Conservation (phyloP, 2,797 vertebrate species). For the Pseudomugil gertrudae region DNA sequence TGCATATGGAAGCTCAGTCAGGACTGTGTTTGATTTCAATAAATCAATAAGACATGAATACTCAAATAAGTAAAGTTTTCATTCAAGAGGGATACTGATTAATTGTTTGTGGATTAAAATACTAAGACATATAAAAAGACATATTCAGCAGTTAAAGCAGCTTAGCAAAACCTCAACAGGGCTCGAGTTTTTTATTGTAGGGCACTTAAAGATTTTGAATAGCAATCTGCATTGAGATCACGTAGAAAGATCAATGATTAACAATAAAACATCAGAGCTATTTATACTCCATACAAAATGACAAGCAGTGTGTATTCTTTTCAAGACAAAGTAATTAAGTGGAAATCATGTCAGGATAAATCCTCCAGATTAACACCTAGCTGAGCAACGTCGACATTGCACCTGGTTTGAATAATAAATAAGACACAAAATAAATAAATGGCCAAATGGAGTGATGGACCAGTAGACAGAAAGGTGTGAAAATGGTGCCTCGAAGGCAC, state of each 20-base stretch:
- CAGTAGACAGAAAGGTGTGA: neutral
- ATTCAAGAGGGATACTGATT: conserved; percentile 22
- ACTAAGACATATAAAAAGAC: conserved; percentile 20
- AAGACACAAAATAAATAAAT: conserved; percentile 13
- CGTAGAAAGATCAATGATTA: conserved; percentile 52
- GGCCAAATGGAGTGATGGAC: conserved; percentile 5
- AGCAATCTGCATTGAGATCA: conserved; percentile 36
- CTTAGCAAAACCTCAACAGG: conserved; percentile 18
- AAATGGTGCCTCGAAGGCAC: conserved; percentile 1
- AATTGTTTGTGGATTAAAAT: conserved; percentile 29
- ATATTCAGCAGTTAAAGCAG: conserved; percentile 15
- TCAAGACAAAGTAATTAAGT: conserved; percentile 63
- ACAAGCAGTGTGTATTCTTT: conserved; percentile 45
- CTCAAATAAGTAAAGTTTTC: conserved; percentile 26
- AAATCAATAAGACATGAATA: conserved; percentile 21
- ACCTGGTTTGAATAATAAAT: conserved; percentile 47
- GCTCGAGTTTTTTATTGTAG: conserved; percentile 25
- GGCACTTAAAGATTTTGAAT: conserved; percentile 22
- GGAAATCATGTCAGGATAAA: conserved; percentile 62
- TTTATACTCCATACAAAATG: conserved; percentile 55
- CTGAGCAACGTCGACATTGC: conserved; percentile 40
- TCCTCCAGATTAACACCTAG: conserved; percentile 63
- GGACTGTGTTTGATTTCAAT: conserved; percentile 32
- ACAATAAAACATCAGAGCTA: conserved; percentile 43
- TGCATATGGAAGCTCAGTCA: conserved; percentile 45